Conservation (phyloP, 2,797 vertebrate genomes). For the Falco columbarius region DNA sequence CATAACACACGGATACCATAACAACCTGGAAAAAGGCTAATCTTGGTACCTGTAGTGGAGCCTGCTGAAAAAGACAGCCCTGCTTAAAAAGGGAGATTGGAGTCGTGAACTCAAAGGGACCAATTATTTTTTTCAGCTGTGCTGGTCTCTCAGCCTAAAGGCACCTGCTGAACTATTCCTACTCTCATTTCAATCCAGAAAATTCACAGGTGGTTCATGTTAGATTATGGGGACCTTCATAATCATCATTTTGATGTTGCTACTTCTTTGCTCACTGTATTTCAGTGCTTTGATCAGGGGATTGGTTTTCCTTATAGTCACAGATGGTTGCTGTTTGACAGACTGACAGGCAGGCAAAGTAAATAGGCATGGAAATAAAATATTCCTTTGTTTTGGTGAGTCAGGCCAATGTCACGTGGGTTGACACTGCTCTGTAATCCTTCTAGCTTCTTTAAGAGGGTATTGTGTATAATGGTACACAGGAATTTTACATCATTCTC, state of each 20-base stretch:
- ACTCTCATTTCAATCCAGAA: neutral
- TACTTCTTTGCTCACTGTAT: neutral
- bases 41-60: neutral
- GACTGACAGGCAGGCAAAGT: slow-evolving; percentile 14
- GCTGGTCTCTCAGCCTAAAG: neutral
- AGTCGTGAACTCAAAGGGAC: neutral
- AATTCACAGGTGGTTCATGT: slow-evolving; percentile 9
- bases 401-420: neutral
- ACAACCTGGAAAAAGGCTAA: neutral
- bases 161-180: neutral
- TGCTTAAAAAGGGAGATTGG: neutral
- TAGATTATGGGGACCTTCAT: neutral
- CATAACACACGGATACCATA: neutral
- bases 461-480: neutral
- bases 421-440: neutral
- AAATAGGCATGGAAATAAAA: slow-evolving; percentile 34
- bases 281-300: slow-evolving; percentile 23
- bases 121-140: neutral
- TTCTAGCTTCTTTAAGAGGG: neutral
- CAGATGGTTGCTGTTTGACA: slow-evolving; percentile 45
- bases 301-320: slow-evolving; percentile 12
- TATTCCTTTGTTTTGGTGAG: slow-evolving; percentile 41
- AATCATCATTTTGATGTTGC: neutral
- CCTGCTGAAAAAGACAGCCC: neutral
- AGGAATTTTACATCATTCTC: neutral